Percentiles rank a stretch among this genome's conserved stretches.
phyloP scores from a whole-genome alignment of 2,888 invertebrate species.

The Cryptocheilus praepositus region DNA sequence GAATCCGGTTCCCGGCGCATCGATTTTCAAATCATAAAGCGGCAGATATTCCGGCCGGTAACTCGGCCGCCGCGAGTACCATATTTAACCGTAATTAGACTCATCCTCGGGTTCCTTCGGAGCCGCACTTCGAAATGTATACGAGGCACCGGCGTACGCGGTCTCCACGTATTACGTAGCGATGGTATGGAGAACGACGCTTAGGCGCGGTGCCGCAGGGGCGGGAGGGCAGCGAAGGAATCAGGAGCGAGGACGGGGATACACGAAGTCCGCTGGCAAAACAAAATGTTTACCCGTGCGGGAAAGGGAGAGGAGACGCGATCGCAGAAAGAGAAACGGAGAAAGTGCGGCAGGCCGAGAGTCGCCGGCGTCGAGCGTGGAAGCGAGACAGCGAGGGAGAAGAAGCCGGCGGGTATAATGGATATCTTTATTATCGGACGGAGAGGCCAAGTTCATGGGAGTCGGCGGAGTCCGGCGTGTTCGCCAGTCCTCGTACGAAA shows the following conservation, averaged over 20 bases:
- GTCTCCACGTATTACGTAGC: too few relatives aligned
- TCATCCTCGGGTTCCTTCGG: too few relatives aligned
- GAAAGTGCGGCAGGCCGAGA: slow-evolving; percentile 27
- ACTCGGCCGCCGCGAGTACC: too few relatives aligned
- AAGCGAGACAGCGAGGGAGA: slow-evolving; percentile 16
- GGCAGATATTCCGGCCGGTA: too few relatives aligned
- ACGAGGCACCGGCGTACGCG: too few relatives aligned
- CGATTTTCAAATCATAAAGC: too few relatives aligned
- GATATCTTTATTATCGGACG: slow-evolving; percentile 63
- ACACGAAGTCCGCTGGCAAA: neutral
- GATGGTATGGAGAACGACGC: too few relatives aligned
- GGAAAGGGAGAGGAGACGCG: neutral
- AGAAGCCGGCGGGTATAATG: slow-evolving; percentile 55
- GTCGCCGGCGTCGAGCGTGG: slow-evolving; percentile 9
- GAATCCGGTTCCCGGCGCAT: too few relatives aligned
- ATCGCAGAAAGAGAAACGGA: slow-evolving; percentile 29
- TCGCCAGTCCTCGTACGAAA: neutral
- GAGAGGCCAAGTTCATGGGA: slow-evolving; percentile 41
- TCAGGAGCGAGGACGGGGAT: neutral
- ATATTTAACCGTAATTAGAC: too few relatives aligned
- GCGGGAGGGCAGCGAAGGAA: neutral
- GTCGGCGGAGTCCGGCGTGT: slow-evolving; percentile 34
- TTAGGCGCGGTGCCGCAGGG: neutral
- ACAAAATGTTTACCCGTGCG: slow-evolving; percentile 4
- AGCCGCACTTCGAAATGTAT: too few relatives aligned